These are phyloP conservation scores for Semnornis frantzii DNA, from an alignment of 2,113 vertebrate genomes.

Conservation along the genomic window DNA sequence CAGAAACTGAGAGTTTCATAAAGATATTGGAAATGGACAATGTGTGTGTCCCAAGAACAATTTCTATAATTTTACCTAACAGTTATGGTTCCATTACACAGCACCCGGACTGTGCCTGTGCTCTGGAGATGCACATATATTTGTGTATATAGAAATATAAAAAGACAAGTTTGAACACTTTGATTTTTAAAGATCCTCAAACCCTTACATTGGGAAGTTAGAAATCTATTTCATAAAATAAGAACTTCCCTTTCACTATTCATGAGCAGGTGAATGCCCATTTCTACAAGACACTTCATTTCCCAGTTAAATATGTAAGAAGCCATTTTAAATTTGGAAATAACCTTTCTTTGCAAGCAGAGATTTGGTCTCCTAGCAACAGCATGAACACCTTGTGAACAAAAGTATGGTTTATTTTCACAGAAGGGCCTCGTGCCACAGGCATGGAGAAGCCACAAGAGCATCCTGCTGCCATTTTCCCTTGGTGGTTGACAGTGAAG, in stretches of 20 bases:
- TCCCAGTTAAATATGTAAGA: background rate
- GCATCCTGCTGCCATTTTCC: background rate
- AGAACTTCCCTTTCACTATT: background rate
- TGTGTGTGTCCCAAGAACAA: background rate
- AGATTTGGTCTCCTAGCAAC: constrained; percentile 49
- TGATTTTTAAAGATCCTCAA: background rate
- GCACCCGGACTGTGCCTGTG: background rate
- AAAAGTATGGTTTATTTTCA: background rate
- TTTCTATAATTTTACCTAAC: background rate
- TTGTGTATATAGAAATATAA: background rate
- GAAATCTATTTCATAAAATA: background rate
- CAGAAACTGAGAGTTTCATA: background rate
- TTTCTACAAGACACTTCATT: background rate
- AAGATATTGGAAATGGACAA: background rate
- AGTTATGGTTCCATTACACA: background rate
- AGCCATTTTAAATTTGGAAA: background rate
- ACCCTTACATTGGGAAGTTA: background rate
- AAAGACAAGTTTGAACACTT: background rate
- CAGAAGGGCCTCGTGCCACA: background rate
- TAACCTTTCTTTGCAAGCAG: background rate
- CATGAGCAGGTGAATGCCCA: background rate
- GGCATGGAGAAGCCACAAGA: background rate
- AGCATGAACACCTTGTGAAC: background rate
- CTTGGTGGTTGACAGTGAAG: background rate
- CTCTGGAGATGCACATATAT: background rate